Conservation (phyloP, 2,113 vertebrate species). For the Psilopsiagon aymara region DNA sequence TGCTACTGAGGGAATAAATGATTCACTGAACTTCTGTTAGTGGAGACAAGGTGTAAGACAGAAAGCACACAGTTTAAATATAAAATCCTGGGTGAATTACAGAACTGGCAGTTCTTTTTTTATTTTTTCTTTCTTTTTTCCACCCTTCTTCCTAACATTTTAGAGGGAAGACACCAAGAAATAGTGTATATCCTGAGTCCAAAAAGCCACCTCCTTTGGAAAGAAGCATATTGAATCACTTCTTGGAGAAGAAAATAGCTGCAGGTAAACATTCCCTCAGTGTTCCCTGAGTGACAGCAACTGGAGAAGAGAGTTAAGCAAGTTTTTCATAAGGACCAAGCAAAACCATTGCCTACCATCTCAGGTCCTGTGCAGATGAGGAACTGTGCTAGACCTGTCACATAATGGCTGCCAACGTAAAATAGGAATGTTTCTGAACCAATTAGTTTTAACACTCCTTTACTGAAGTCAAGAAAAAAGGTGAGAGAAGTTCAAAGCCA, state of each 20-base stretch:
- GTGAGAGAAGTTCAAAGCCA: not conserved
- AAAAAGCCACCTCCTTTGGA: not conserved
- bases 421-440: not conserved
- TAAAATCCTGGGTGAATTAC: not conserved
- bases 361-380: not conserved
- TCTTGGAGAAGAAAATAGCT: not conserved
- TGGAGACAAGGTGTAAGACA: slow-evolving; percentile 33
- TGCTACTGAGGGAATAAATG: slow-evolving; percentile 14
- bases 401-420: not conserved
- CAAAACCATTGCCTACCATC: not conserved
- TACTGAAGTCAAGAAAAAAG: not conserved
- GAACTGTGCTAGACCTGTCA: not conserved
- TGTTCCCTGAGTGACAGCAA: not conserved
- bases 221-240: not conserved
- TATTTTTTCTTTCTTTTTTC: not conserved
- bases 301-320: not conserved
- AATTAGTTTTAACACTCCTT: not conserved
- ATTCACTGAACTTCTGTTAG: slow-evolving; percentile 24
- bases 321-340: not conserved
- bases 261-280: not conserved
- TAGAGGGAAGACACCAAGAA: not conserved
- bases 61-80: slow-evolving; percentile 27
- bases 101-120: not conserved
- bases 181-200: not conserved
- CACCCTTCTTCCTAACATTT: not conserved